phyloP scores from a whole-genome alignment of 2,113 vertebrate species.

The Perca fluviatilis region DNA sequence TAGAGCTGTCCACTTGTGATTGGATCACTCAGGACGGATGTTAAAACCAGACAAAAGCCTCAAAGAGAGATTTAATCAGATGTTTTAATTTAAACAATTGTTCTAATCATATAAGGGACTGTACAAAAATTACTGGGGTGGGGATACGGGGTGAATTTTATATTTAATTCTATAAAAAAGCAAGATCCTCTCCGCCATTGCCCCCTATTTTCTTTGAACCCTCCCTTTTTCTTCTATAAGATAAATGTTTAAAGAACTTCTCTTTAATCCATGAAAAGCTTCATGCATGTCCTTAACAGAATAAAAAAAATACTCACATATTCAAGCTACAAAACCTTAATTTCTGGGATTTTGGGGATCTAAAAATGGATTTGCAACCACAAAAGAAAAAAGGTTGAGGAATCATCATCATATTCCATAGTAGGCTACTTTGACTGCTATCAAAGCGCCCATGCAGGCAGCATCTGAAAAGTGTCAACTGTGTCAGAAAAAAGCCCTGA shows the following conservation, averaged over 20 bases:
- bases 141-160: background rate
- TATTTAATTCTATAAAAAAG: background rate
- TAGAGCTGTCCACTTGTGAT: too few species aligned
- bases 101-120: background rate
- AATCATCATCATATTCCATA: background rate
- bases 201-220: background rate
- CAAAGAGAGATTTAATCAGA: background rate
- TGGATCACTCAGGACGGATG: too few species aligned
- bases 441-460: background rate
- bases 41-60: too few species aligned
- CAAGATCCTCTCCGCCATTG: background rate
- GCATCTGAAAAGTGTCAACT: slow-evolving; percentile 40
- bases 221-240: too few species aligned
- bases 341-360: background rate
- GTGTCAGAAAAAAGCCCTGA: slow-evolving; percentile 16
- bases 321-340: background rate
- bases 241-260: background rate
- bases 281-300: background rate
- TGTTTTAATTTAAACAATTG: background rate
- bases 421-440: background rate
- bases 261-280: background rate
- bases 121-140: too few species aligned
- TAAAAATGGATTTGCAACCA: background rate
- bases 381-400: background rate
- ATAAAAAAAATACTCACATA: background rate